A percentile compares a stretch with the other conserved stretches of the same genome.
These are phyloP conservation scores for Margarornis squamiger DNA, from an alignment of 2,797 vertebrate species.

Conservation along the genomic window DNA sequence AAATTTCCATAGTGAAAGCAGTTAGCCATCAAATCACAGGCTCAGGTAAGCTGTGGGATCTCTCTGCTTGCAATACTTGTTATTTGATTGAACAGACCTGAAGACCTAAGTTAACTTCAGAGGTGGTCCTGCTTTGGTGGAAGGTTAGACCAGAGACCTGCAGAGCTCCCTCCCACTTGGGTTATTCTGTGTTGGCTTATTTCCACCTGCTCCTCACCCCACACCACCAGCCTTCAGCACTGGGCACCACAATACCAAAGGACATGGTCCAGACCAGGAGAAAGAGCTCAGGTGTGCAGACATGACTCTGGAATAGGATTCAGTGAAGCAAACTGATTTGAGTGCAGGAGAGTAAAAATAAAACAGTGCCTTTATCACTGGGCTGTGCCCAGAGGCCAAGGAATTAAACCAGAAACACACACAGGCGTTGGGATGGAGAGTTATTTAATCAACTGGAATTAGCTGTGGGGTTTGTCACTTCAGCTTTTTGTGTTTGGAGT, in stretches of 20 bases:
- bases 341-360: not conserved
- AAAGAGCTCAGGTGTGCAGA: not conserved
- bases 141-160: not conserved
- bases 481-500: conserved; percentile 20
- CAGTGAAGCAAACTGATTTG: not conserved
- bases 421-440: not conserved
- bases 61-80: not conserved
- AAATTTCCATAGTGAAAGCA: not conserved
- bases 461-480: conserved; percentile 34
- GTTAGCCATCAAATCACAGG: not conserved
- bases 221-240: not conserved
- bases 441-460: conserved; percentile 44
- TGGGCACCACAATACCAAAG: not conserved
- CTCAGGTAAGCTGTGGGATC: not conserved
- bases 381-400: not conserved
- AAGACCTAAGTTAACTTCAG: not conserved
- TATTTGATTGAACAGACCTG: not conserved
- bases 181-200: not conserved
- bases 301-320: not conserved
- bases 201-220: not conserved
- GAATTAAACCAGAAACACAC: conserved; percentile 9
- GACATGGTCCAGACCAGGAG: not conserved
- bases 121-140: not conserved
- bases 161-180: not conserved
- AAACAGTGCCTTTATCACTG: not conserved